Evolutionary conservation across 1,140 invertebrate species (phyloP).

Genomic region (Cotesia vestalis): DNA sequence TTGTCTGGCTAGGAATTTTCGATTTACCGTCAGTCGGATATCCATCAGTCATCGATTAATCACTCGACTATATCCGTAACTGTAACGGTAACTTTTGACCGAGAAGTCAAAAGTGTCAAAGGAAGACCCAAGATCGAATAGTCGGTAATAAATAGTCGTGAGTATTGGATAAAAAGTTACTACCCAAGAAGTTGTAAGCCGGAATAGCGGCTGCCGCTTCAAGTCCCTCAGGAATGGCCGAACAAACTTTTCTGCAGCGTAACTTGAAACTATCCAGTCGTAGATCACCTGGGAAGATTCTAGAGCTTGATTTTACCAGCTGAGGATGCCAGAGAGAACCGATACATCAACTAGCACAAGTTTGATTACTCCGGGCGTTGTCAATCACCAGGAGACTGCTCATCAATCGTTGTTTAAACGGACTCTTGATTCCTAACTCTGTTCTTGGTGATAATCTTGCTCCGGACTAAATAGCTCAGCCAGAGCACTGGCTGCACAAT

Average conservation of each 20-base stretch:
- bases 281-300: conserved; percentile 51
- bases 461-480: no score
- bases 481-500: conserved; percentile 34
- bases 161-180: conserved; percentile 28
- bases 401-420: conserved; percentile 15
- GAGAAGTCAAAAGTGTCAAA: conserved; percentile 40
- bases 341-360: neutral
- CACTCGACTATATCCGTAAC: conserved; percentile 8
- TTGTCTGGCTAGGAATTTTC: neutral
- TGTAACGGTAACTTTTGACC: conserved; percentile 5
- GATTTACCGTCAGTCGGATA: neutral
- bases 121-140: conserved; percentile 56
- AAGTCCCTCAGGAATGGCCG: conserved; percentile 54
- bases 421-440: no score
- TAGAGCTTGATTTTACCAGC: conserved; percentile 47
- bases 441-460: no score
- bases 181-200: neutral
- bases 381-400: conserved; percentile 14
- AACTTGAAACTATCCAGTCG: conserved; percentile 58
- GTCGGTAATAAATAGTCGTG: conserved; percentile 60
- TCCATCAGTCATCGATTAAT: conserved; percentile 10
- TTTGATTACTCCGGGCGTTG: conserved; percentile 21
- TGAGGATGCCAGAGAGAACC: neutral
- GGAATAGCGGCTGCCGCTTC: conserved; percentile 27
- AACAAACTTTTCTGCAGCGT: conserved; percentile 59